Percentiles rank a stretch among this genome's conserved stretches.
These are phyloP conservation scores for Drosophila neutralis DNA, from an alignment of 2,888 invertebrate species.

Conservation along the genomic window DNA sequence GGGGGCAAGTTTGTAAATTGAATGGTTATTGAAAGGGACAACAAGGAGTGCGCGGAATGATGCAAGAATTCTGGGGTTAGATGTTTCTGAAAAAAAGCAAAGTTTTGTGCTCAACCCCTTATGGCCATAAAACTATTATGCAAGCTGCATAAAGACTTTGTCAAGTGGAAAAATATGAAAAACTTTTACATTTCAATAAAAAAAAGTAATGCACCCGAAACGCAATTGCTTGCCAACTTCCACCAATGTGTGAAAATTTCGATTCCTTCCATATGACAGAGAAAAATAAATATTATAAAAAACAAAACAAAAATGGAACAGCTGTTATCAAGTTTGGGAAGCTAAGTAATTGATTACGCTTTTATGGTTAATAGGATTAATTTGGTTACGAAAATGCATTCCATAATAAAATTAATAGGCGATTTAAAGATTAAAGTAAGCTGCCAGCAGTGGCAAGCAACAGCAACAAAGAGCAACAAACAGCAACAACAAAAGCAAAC, in stretches of 20 bases:
- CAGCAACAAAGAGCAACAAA: background rate
- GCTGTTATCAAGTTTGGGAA: background rate
- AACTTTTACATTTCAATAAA: constrained; percentile 78
- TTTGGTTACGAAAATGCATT: constrained; percentile 69
- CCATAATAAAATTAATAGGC: constrained; percentile 68
- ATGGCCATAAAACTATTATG: constrained; percentile 78
- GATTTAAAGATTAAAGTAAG: constrained; percentile 71
- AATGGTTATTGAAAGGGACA: constrained; percentile 76
- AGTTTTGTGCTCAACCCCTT: constrained; percentile 62
- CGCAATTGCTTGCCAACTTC: constrained; percentile 60
- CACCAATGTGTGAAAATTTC: constrained; percentile 54
- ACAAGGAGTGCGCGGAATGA: background rate
- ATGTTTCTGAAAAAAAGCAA: constrained; percentile 47
- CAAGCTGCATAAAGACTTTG: constrained; percentile 79
- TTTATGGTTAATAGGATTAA: constrained; percentile 11
- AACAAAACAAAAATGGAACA: background rate
- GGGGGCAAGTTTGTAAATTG: constrained; percentile 57
- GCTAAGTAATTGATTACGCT: constrained; percentile 58
- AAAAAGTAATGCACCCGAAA: constrained; percentile 42
- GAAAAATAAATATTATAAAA: background rate
- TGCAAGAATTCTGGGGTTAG: constrained; percentile 1
- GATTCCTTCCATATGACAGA: constrained; percentile 33
- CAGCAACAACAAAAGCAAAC: constrained; percentile 54
- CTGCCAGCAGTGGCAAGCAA: constrained; percentile 23
- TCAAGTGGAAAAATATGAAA: constrained; percentile 81